Conservation (phyloP, 2,888 invertebrate species). For the Drosophila multiciliata region DNA sequence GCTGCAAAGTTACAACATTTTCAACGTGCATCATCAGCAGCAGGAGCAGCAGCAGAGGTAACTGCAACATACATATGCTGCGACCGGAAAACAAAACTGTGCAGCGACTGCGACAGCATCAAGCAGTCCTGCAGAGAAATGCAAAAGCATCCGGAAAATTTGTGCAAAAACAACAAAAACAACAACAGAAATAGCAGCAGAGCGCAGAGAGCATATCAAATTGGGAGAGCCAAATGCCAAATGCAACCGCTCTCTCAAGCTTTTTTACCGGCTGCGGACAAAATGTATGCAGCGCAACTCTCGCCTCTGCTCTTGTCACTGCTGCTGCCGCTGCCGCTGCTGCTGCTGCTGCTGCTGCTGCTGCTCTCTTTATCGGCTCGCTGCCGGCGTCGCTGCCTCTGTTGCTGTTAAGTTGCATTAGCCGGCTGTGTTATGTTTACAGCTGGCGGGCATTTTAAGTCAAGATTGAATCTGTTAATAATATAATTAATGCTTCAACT, state of each 20-base stretch:
- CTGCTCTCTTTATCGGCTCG: conserved; percentile 2
- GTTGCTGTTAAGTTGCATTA: conserved; percentile 24
- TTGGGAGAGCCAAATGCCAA: conserved; percentile 13
- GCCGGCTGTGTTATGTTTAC: conserved; percentile 43
- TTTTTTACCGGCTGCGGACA: conserved; percentile 38
- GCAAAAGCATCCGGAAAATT: conserved; percentile 50
- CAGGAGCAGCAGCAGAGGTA: conserved; percentile 34
- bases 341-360: not conserved
- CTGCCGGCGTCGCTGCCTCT: conserved; percentile 8
- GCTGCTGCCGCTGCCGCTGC: not conserved
- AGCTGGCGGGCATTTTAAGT: conserved; percentile 33
- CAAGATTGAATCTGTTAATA: conserved; percentile 23
- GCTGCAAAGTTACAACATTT: conserved; percentile 80
- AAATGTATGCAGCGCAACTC: conserved; percentile 35
- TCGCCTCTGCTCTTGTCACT: not conserved
- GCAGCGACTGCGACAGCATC: conserved; percentile 65
- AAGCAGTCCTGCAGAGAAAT: conserved; percentile 62
- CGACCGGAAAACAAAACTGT: conserved; percentile 60
- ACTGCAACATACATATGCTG: conserved; percentile 64
- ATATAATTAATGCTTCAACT: conserved; percentile 18
- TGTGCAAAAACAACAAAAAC: conserved; percentile 33
- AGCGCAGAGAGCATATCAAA: conserved; percentile 7
- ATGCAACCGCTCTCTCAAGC: conserved; percentile 34
- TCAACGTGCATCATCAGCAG: conserved; percentile 51
- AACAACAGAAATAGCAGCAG: conserved; percentile 2